Evolutionary conservation across 2,113 vertebrate genomes (phyloP), one percentile per base, ranked within the genome.

Genomic region (Haplotaxodon microlepis): DNA sequence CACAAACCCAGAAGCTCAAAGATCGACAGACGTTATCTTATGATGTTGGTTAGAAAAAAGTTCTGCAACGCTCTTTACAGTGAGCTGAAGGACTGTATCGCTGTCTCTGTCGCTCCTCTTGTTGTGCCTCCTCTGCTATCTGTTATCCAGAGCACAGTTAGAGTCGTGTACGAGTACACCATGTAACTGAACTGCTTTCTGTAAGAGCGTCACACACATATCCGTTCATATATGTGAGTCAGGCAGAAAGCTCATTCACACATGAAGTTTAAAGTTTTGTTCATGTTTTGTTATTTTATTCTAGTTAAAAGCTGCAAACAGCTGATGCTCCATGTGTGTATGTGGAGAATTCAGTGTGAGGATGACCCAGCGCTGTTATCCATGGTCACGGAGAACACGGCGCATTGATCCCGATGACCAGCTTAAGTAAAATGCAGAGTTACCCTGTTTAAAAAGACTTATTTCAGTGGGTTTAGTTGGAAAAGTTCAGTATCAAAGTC

Each of bases 31-130:
- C 2, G 3, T 42, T 16, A 42, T 42, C 38, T 71, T 24, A 42
- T 16, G 66, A 45, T 73, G 38, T 45, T 45, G 13, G 17, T 13
- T 13, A 1, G 21, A 56, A 13, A 56, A 66, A 66, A n/a, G 31
- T 36, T 12, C 2, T n/a, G 61, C 31, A 19, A 12, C 2, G 2
- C 59, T 66, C 0, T 1, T n/a, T 11, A 3, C 61, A 0, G 61
- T 66, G 31, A n/a, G 61, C 61, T 63, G 31, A 63, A 63, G 59
- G 59, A 63, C 9, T 66, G 10, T n/a, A 1, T 38, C 17, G 1
- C 61, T 36, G 3, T 2, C 17, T 63, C 16, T 1, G 59, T 1
- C 2, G 1, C 31, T 63, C 31, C 59, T 0, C 61, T 36, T 38
- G 61, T 36, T 66, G 31, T 36, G 61, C 17, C 61, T 63, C 17